Percentiles rank a stretch among this genome's conserved stretches.
phyloP scores from a whole-genome alignment of 2,113 vertebrate species.

The Oreotrochilus melanogaster region DNA sequence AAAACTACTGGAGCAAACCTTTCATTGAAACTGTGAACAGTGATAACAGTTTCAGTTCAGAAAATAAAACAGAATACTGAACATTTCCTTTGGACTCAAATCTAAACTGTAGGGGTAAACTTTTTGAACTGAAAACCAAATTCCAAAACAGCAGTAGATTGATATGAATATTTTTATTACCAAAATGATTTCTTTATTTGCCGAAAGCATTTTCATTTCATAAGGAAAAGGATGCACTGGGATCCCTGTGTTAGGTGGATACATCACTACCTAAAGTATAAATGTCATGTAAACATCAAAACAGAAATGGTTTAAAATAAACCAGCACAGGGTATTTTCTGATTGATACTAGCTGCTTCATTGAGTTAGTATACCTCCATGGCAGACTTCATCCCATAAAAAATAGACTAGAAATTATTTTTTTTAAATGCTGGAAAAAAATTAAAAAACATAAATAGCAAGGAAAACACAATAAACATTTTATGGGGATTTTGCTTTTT shows the following conservation, averaged over 20 bases:
- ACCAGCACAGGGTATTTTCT: not conserved
- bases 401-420: no score
- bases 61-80: not conserved
- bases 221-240: not conserved
- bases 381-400: not conserved
- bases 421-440: not conserved
- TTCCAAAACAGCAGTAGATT: not conserved
- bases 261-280: not conserved
- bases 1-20: not conserved
- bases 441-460: not conserved
- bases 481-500: not conserved
- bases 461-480: accelerated
- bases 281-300: not conserved
- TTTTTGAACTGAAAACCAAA: not conserved
- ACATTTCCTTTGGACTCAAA: not conserved
- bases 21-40: not conserved
- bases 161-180: not conserved
- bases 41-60: not conserved
- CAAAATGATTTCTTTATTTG: not conserved
- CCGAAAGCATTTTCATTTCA: not conserved
- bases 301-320: not conserved
- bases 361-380: not conserved
- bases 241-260: not conserved
- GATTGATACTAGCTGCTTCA: not conserved
- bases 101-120: not conserved